phyloP scores from a whole-genome alignment of 2,113 vertebrate species.

The Pseudonaja textilis region DNA sequence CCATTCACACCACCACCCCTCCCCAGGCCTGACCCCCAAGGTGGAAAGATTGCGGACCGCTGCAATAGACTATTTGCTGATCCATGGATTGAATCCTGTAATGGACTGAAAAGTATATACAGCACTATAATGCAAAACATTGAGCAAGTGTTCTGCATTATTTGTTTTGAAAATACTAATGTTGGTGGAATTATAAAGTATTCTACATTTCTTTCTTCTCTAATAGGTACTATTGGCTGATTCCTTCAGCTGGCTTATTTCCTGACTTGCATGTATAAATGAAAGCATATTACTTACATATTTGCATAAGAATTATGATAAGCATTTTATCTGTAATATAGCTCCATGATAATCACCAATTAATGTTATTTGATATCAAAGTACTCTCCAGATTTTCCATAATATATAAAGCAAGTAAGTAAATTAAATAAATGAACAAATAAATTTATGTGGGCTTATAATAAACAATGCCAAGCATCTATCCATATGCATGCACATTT shows the following conservation, averaged over 20 bases:
- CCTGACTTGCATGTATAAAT: background rate
- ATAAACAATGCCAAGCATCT: conserved; percentile 30
- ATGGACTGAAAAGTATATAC: background rate
- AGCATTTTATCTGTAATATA: conserved; percentile 9
- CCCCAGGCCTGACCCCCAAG: too few relatives aligned
- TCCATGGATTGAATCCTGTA: background rate
- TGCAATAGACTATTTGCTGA: background rate
- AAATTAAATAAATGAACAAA: conserved; percentile 12
- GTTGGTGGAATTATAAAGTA: background rate
- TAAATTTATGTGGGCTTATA: conserved; percentile 20
- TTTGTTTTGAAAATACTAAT: background rate
- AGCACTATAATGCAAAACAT: background rate
- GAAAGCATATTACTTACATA: background rate
- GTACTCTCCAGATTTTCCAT: conserved; percentile 28
- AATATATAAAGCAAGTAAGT: background rate
- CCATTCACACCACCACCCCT: too few relatives aligned
- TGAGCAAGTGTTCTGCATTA: background rate
- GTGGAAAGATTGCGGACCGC: too few relatives aligned
- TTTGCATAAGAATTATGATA: background rate
- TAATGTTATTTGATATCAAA: conserved; percentile 26
- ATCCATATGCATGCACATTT: background rate
- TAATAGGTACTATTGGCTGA: background rate
- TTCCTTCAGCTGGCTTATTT: background rate
- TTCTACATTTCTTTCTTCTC: background rate
- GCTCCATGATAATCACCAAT: background rate